Evolutionary conservation across 2,888 invertebrate genomes (phyloP).

Genomic region (Cistogaster globosa): DNA sequence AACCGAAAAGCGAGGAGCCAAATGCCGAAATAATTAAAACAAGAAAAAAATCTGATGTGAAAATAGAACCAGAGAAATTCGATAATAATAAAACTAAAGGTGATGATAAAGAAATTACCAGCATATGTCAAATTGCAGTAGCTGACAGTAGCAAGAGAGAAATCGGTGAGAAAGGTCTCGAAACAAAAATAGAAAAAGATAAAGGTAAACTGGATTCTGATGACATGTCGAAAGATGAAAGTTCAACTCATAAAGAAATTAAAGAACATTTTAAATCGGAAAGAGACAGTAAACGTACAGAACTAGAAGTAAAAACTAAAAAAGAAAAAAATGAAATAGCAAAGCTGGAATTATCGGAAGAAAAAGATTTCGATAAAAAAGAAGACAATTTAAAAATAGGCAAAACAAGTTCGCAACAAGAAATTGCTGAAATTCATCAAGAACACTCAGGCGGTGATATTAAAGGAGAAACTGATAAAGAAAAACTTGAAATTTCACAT

Average conservation of each 20-base stretch:
- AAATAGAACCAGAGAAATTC: not conserved
- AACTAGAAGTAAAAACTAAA: not conserved
- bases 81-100: not conserved
- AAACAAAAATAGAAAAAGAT: not conserved
- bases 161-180: not conserved
- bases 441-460: too few species aligned
- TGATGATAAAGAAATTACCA: not conserved
- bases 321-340: conserved; percentile 3
- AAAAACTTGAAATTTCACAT: too few species aligned
- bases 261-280: not conserved
- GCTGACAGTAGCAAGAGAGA: not conserved
- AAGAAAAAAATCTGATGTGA: not conserved
- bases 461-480: too few species aligned
- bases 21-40: not conserved
- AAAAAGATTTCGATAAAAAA: not conserved
- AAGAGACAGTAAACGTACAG: not conserved
- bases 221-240: not conserved
- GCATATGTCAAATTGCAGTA: not conserved
- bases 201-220: not conserved
- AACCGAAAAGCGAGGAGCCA: not conserved
- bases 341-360: not conserved
- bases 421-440: too few species aligned
- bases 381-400: too few species aligned
- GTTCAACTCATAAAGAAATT: not conserved
- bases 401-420: too few species aligned